phyloP scores from a whole-genome alignment of 2,888 invertebrate genomes.

The Hartigia nigra region DNA sequence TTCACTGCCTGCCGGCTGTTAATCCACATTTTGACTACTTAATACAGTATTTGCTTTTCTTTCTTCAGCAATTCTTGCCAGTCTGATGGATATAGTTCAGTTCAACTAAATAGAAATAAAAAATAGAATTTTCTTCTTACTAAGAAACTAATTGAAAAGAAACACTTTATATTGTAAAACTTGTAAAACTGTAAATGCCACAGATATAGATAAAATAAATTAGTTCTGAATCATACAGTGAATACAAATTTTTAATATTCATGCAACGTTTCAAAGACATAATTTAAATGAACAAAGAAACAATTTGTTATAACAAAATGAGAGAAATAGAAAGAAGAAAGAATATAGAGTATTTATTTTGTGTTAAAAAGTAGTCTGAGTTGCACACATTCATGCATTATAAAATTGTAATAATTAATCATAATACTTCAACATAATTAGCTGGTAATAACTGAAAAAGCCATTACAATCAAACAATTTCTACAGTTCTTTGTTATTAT shows the following conservation, averaged over 20 bases:
- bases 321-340: background rate
- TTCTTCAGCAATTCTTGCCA: background rate
- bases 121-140: background rate
- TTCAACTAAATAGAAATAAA: background rate
- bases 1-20: conserved; percentile 26
- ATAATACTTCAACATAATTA: background rate
- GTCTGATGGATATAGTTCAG: conserved; percentile 2
- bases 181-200: background rate
- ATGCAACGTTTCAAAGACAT: background rate
- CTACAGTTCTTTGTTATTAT: background rate
- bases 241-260: background rate
- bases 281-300: background rate
- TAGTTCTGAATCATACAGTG: background rate
- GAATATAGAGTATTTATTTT: conserved; percentile 6
- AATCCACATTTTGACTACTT: conserved; percentile 39
- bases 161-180: background rate
- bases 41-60: background rate
- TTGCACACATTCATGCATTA: background rate
- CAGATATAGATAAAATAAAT: background rate
- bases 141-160: background rate
- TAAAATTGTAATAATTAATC: background rate
- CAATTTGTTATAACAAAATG: background rate
- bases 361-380: background rate
- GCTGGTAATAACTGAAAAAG: background rate
- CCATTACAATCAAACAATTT: background rate